Conservation (phyloP, 2,888 invertebrate species). For the Kryphioiulus occultus region DNA sequence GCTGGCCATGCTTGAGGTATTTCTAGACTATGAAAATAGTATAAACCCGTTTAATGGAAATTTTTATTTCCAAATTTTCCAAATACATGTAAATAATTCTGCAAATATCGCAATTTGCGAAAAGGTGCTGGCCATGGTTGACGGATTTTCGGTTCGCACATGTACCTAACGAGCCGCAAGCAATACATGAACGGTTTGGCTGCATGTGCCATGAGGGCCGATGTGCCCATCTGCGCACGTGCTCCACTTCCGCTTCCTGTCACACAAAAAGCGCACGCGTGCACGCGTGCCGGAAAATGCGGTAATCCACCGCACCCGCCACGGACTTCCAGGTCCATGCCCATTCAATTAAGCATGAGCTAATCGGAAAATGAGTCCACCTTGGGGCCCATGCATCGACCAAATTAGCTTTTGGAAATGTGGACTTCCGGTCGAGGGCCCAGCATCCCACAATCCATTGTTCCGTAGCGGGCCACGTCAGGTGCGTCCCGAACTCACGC, state of each 20-base stretch:
- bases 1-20: too few relatives aligned
- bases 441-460: background rate
- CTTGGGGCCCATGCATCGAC: background rate
- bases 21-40: too few relatives aligned
- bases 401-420: background rate
- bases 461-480: background rate
- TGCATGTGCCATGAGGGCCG: background rate
- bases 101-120: too few relatives aligned
- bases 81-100: too few relatives aligned
- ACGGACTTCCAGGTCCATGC: background rate
- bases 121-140: too few relatives aligned
- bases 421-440: background rate
- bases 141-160: too few relatives aligned
- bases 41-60: too few relatives aligned
- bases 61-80: too few relatives aligned
- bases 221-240: background rate
- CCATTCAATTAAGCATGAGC: slow-evolving; percentile 2
- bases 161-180: too few relatives aligned
- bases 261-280: background rate
- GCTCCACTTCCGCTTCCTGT: background rate
- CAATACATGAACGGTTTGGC: background rate
- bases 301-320: background rate
- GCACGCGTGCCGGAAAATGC: background rate
- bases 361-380: background rate
- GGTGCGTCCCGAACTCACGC: background rate